A percentile compares a stretch with the other conserved stretches of the same genome.
Conservation (phyloP, 2,797 vertebrate species). For the Melopsittacus undulatus region DNA sequence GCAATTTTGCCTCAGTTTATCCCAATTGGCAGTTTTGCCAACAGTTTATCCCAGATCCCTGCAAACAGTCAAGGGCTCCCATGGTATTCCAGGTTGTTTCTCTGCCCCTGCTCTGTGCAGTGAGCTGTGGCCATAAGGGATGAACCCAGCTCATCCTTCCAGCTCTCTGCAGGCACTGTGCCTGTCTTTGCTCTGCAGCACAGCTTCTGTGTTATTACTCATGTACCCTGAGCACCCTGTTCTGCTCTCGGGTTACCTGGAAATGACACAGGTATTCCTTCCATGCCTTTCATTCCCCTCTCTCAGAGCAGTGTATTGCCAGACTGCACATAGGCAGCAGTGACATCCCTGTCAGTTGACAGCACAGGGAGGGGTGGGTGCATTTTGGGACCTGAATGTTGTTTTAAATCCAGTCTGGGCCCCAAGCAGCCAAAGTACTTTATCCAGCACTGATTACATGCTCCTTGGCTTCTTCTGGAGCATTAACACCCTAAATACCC, state of each 20-base stretch:
- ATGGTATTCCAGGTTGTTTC: not conserved
- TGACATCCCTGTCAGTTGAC: not conserved
- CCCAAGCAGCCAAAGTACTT: not conserved
- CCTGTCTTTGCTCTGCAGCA: not conserved
- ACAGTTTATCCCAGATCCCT: not conserved
- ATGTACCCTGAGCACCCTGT: not conserved
- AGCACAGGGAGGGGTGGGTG: not conserved
- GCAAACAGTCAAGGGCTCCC: not conserved
- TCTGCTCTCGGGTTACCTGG: not conserved
- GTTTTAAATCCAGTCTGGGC: accelerated
- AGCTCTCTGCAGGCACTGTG: not conserved
- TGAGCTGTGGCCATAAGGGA: accelerated
- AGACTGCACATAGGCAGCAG: not conserved
- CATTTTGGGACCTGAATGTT: not conserved
- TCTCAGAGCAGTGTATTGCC: accelerated
- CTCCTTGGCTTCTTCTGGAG: not conserved
- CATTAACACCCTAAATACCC: accelerated
- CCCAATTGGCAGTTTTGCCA: too few relatives aligned
- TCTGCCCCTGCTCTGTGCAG: accelerated
- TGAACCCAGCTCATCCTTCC: not conserved
- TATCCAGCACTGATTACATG: not conserved
- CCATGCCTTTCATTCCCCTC: not conserved
- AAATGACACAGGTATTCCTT: not conserved
- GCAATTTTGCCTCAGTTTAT: not conserved
- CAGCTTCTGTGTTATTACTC: not conserved